A percentile compares a stretch with the other conserved stretches of the same genome.
phyloP scores from a whole-genome alignment of 2,113 vertebrate genomes.

The Clinocottus analis region DNA sequence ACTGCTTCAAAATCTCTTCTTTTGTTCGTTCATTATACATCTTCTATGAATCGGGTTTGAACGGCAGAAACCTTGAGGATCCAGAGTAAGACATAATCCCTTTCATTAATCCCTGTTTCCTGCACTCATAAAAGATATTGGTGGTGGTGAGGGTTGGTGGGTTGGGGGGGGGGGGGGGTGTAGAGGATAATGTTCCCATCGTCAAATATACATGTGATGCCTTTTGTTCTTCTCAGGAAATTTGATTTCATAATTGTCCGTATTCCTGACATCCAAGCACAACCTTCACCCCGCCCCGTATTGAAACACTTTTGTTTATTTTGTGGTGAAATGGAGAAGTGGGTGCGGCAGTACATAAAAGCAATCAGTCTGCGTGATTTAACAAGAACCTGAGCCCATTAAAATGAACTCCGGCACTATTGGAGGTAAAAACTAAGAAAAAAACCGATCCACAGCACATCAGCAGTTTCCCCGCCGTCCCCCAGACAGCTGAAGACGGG shows the following conservation, averaged over 20 bases:
- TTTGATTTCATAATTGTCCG: slow-evolving; percentile 36
- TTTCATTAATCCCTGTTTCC: slow-evolving; percentile 35
- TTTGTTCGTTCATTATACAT: slow-evolving; percentile 7
- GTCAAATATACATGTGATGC: slow-evolving; percentile 41
- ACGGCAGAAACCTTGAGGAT: slow-evolving; percentile 14
- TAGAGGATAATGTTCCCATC: slow-evolving; percentile 38
- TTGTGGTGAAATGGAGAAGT: slow-evolving; percentile 74
- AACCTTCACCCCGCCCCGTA: slow-evolving; percentile 33
- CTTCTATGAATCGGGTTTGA: background rate
- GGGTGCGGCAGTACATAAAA: slow-evolving; percentile 84
- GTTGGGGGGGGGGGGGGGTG: no score
- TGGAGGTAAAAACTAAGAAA: slow-evolving; percentile 60
- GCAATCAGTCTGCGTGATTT: slow-evolving; percentile 85
- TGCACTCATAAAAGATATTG: slow-evolving; percentile 22
- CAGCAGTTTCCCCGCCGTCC: slow-evolving; percentile 75
- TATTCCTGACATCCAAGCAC: slow-evolving; percentile 42
- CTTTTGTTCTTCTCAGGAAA: slow-evolving; percentile 36
- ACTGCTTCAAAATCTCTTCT: slow-evolving; percentile 2
- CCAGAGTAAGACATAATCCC: slow-evolving; percentile 20
- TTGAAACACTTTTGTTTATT: slow-evolving; percentile 80
- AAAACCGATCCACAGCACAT: slow-evolving; percentile 73
- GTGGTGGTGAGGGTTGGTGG: no score
- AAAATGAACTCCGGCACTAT: slow-evolving; percentile 77
- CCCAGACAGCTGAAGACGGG: slow-evolving; percentile 59
- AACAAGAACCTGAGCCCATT: slow-evolving; percentile 84